Percentiles rank a stretch among this genome's conserved stretches.
Conservation (phyloP, 1,140 invertebrate species). For the Phthorimaea operculella region DNA sequence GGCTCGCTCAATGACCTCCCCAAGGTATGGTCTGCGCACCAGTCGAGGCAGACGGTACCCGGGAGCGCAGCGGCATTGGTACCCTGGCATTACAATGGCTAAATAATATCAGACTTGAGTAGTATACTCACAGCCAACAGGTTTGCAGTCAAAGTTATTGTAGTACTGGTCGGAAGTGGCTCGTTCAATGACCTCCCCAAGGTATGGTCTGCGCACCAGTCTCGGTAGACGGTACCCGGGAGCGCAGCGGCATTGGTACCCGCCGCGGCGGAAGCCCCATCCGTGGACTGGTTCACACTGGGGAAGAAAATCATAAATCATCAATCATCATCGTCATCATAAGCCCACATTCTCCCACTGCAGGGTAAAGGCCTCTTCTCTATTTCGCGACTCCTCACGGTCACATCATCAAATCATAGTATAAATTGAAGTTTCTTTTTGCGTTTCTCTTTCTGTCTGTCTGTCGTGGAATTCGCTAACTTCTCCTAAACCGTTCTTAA, state of each 20-base stretch:
- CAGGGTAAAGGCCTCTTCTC: too few species aligned
- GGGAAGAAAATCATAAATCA: conserved; percentile 27
- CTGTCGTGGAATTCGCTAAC: too few species aligned
- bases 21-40: conserved; percentile 89
- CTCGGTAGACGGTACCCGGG: conserved; percentile 90
- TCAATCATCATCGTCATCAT: background rate
- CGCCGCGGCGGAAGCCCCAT: conserved; percentile 94
- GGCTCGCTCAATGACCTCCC: conserved; percentile 93
- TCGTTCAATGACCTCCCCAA: conserved; percentile 93
- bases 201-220: conserved; percentile 86
- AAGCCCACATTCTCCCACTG: too few species aligned
- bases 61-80: conserved; percentile 94
- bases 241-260: conserved; percentile 94
- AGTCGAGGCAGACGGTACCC: conserved; percentile 88
- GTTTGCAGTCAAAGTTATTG: conserved; percentile 90
- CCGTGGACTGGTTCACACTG: conserved; percentile 97
- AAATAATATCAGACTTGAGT: too few species aligned
- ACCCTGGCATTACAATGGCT: too few species aligned
- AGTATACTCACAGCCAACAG: conserved; percentile 87
- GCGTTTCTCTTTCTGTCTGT: too few species aligned
- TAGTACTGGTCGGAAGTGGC: conserved; percentile 92
- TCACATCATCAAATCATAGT: too few species aligned
- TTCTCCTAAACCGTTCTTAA: too few species aligned
- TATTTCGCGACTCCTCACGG: too few species aligned
- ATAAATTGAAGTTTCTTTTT: too few species aligned